Evolutionary conservation across 2,113 vertebrate genomes (phyloP).

Genomic region (Mesocricetus auratus): DNA sequence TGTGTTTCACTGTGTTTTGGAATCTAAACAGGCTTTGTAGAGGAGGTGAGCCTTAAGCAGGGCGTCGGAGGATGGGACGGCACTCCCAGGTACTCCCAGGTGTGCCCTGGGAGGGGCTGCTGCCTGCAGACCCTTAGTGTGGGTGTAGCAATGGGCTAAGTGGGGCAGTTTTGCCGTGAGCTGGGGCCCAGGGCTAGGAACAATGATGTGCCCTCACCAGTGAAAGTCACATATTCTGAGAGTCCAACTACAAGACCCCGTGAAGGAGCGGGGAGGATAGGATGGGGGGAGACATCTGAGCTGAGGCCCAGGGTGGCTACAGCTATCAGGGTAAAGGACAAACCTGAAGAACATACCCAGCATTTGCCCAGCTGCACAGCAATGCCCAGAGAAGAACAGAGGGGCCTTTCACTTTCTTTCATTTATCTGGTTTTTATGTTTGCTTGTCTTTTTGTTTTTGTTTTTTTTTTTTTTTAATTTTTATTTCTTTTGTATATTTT

Average conservation of each 20-base stretch:
- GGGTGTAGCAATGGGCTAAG: background rate
- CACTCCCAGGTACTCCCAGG: fast-evolving
- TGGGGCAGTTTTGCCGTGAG: background rate
- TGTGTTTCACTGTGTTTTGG: background rate
- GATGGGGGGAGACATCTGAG: background rate
- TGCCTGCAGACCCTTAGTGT: background rate
- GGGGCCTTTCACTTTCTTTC: constrained; percentile 22
- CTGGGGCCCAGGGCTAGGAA: background rate
- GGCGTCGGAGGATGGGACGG: background rate
- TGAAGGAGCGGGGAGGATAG: too few species aligned
- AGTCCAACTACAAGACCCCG: background rate
- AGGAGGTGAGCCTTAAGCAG: background rate
- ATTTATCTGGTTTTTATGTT: background rate
- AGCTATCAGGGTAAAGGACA: background rate
- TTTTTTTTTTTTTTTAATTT: background rate
- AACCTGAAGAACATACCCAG: background rate
- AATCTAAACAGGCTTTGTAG: background rate
- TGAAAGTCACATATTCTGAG: background rate
- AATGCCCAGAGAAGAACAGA: constrained; percentile 30
- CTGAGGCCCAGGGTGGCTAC: background rate
- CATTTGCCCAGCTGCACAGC: background rate
- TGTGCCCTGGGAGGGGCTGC: too few species aligned
- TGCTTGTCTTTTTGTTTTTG: background rate
- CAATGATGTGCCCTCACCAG: background rate
- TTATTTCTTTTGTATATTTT: background rate